Evolutionary conservation across 1,140 invertebrate species (phyloP), one percentile per base, ranked within the genome.

Genomic region (Araneus ventricosus): DNA sequence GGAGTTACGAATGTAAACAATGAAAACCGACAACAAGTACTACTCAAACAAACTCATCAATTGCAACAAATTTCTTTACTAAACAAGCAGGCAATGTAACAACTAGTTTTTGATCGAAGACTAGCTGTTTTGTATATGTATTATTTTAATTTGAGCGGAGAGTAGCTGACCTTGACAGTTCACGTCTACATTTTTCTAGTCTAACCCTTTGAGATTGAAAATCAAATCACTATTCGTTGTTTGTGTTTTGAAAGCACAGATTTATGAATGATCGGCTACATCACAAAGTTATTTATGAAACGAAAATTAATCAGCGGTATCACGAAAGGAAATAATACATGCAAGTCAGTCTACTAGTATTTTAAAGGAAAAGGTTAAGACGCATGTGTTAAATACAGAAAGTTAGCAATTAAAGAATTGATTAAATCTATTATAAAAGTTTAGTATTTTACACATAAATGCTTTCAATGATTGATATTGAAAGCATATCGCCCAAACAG

Each of bases 121-220:
- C 39, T 41, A 84, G 80, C 24, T 84, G 45, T 41, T 86, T 86
- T 86, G 27, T 63, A 88, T 5, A 45, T 34, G 34, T 75, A 75
- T 75, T 75, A 37, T 39, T 39, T 67, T 70, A 41, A 88, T 88
- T 57, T 30, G 70, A 30, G 70, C 61, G 14, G 67, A 63, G 70
- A 89, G 88, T 89, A 67, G 88, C 88, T 89, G 88, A 89, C 88
- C 88, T 89, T 89, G 88, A 89, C 86, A 88, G 86, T 88, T 70
- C 86, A 88, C 39, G 86, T 70, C 86, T 88, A 88, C 59, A 45
- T 34, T 20, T 45, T 39, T 37, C 86, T n/a, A 88, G 34, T 67
- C 59, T 88, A 88, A 88, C 59, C 85, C 86, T 88, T 88, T 88
- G 37, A 41, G 6, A 70, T 8, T 41, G 7, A 17, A 41, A 34